Conservation (phyloP, 2,113 vertebrate species). For the Solenodon paradoxus region DNA sequence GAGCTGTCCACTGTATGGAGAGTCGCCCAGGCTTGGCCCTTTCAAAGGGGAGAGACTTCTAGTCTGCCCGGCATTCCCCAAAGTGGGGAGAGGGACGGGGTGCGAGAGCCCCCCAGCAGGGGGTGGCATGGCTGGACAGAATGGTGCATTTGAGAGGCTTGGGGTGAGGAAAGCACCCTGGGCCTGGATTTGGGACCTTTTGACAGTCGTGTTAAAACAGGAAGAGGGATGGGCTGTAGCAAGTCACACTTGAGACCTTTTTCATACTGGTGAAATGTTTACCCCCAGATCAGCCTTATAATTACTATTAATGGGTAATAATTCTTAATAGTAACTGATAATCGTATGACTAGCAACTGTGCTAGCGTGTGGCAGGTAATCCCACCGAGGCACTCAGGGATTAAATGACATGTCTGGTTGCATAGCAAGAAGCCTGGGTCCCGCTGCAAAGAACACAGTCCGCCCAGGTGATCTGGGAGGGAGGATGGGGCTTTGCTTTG, state of each 20-base stretch:
- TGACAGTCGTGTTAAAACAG: background rate
- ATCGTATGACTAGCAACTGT: background rate
- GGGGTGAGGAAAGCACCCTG: background rate
- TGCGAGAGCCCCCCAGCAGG: background rate
- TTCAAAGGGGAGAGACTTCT: background rate
- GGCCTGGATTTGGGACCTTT: background rate
- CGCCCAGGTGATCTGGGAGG: background rate
- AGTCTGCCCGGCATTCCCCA: background rate
- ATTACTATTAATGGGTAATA: background rate
- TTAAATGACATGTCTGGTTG: background rate
- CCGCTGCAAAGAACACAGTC: background rate
- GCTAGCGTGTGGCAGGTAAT: background rate
- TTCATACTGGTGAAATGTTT: background rate
- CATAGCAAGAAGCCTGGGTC: background rate
- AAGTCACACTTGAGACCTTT: background rate
- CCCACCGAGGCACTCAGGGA: background rate
- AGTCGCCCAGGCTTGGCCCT: background rate
- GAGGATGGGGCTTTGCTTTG: background rate
- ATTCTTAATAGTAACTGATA: background rate
- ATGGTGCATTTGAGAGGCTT: background rate
- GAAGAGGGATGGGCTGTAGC: background rate
- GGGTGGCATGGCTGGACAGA: background rate
- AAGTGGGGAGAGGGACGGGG: background rate
- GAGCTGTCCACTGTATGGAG: background rate
- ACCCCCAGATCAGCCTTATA: background rate